Base-by-base conservation (phyloP, 2,113 vertebrate species). In the Nycticebus coucang region DNA sequence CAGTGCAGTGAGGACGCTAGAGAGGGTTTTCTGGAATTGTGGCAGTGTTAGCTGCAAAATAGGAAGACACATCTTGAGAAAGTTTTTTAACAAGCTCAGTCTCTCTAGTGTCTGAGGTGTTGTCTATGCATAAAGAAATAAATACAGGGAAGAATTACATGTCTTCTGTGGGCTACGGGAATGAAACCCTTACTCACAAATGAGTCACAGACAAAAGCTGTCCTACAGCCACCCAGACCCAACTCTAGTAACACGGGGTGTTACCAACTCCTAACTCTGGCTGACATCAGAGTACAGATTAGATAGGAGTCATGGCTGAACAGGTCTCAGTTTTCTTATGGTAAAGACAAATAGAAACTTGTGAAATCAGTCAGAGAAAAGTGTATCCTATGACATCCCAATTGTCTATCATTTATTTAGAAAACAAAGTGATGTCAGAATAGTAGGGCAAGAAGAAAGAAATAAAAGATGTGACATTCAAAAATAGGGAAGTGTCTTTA, bases 341-440 rank as follows among this genome's bases (percentile, higher is more conserved):
- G 66, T 26, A 75, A 91, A 81, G 41, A 89, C 55, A 91, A 91
- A 91, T 24, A 95, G 78, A 91, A 95, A 95, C 53, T 35, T 84
- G 19, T 12, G 19, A 84, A 90, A 68, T 80, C 19, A 60, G 35
- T 35, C 18, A 72, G 28, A 60, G 28, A 84, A 86, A 64, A 88
- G 1, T 45, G 1, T 53, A 59, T 41, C 12, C 10, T 86, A 28
- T 35, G 14, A 59, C 57, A 94, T 8, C 86, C 14, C 74, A 60
- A 22, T 69, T 69, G 55, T 30, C 13, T 21, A n/a, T 87, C 50
- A 60, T n/a, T 55, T 91, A 69, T 75, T 80, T 45, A 95, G 21
- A 30, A 84, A 92, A 66, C 69, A 37, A 80, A 71, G 69, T 93
- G 15, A 41, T 22, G 17, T 50, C 24, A 80, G 41, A 90, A 37